Conservation (phyloP, 1,140 invertebrate genomes). For the Bombus superbus region DNA sequence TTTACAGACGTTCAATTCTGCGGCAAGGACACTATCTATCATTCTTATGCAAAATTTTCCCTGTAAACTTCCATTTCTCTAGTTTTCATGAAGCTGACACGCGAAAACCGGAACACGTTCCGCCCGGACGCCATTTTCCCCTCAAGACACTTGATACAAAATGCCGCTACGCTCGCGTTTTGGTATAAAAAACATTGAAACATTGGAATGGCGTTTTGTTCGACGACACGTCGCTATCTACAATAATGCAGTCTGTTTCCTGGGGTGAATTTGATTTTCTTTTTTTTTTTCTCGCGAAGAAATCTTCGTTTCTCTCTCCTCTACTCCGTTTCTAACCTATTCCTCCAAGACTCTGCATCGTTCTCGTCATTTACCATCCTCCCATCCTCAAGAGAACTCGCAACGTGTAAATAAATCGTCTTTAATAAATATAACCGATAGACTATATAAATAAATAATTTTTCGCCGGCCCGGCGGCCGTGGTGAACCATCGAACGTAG, state of each 20-base stretch:
- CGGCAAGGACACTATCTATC: not conserved
- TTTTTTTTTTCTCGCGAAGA: constrained; percentile 25
- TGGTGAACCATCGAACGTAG: constrained; percentile 41
- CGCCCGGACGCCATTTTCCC: not conserved
- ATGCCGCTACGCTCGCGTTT: constrained; percentile 74
- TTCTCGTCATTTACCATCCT: not conserved
- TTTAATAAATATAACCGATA: constrained; percentile 81
- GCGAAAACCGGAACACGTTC: not conserved
- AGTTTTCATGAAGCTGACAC: not conserved
- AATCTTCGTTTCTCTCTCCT: not conserved
- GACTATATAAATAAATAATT: constrained; percentile 82
- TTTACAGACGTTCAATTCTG: not conserved
- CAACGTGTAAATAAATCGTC: constrained; percentile 79
- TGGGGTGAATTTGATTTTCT: constrained; percentile 58
- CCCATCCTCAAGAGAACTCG: constrained; percentile 57
- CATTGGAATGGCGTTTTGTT: constrained; percentile 76
- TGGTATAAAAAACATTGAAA: constrained; percentile 79
- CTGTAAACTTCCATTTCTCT: not conserved
- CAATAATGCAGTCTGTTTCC: constrained; percentile 66
- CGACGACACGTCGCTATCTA: constrained; percentile 69
- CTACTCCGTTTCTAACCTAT: not conserved
- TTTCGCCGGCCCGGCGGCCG: not conserved
- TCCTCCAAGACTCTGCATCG: not conserved
- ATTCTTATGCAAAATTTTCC: not conserved
- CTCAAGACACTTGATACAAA: constrained; percentile 80